Evolutionary conservation across 1,140 invertebrate genomes (phyloP).

Genomic region (Hyposmocoma kahamanoa): DNA sequence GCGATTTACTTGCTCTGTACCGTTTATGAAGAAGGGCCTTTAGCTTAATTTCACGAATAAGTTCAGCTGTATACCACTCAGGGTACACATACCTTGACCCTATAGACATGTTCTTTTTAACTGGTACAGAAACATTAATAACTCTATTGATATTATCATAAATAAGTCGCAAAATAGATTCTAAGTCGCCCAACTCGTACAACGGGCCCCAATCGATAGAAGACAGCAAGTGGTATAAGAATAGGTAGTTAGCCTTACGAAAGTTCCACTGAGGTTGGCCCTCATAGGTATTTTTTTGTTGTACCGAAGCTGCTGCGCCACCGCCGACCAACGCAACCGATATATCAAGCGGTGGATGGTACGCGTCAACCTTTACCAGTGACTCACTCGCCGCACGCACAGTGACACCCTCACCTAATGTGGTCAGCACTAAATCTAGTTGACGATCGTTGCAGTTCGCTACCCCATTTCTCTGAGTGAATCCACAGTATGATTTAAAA

Average conservation of each 20-base stretch:
- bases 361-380: neutral
- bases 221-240: neutral
- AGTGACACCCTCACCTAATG: neutral
- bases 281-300: neutral
- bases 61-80: slow-evolving; percentile 1
- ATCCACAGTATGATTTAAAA: neutral
- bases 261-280: neutral
- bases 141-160: neutral
- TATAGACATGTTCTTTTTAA: neutral
- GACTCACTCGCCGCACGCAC: neutral
- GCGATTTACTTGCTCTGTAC: neutral
- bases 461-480: neutral
- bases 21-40: neutral
- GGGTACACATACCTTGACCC: neutral
- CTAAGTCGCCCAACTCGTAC: slow-evolving; percentile 1
- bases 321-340: neutral
- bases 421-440: neutral
- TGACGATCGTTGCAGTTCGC: neutral
- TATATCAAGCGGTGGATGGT: neutral
- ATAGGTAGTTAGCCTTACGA: neutral
- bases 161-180: neutral
- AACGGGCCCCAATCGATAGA: neutral
- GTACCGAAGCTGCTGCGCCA: neutral
- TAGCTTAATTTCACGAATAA: neutral
- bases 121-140: neutral